Evolutionary conservation across 92 coral and sea anemone species (phyloP).

Genomic region (Hydrozoanthus gracilis): DNA sequence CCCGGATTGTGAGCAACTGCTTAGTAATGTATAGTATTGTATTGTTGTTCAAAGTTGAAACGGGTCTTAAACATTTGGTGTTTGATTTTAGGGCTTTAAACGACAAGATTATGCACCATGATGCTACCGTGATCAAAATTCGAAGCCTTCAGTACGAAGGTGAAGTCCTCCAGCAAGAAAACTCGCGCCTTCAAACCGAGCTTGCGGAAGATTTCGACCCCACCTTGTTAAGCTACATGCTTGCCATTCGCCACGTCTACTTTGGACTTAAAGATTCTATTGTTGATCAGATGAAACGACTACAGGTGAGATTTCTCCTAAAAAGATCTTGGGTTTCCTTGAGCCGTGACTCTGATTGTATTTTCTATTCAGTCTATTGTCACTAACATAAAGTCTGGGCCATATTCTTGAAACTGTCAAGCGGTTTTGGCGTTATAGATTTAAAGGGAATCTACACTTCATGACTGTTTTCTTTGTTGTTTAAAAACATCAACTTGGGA

Average conservation of each 20-base stretch:
- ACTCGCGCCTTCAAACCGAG: conserved; percentile 27
- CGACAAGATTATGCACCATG: conserved; percentile 39
- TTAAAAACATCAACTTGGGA: no score
- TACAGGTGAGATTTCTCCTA: conserved; percentile 1
- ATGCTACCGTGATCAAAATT: conserved; percentile 31
- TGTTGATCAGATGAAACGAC: conserved; percentile 28
- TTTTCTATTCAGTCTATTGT: no score
- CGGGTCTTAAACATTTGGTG: neutral
- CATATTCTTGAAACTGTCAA: no score
- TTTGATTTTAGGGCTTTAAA: conserved; percentile 6
- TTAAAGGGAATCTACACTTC: no score
- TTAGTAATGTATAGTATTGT: no score
- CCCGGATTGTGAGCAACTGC: no score
- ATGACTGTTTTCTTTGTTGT: no score
- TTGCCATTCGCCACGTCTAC: conserved; percentile 39
- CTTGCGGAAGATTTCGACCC: conserved; percentile 39
- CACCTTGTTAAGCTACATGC: conserved; percentile 31
- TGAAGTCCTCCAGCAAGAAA: conserved; percentile 35
- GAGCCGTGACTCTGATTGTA: no score
- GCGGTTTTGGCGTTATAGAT: no score
- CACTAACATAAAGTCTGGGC: neutral
- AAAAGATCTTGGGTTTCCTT: neutral
- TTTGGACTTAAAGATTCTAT: conserved; percentile 36
- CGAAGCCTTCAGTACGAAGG: conserved; percentile 29
- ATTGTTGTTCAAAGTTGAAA: neutral